phyloP scores from a whole-genome alignment of 2,888 invertebrate species.

The Cataglyphis cursor region DNA sequence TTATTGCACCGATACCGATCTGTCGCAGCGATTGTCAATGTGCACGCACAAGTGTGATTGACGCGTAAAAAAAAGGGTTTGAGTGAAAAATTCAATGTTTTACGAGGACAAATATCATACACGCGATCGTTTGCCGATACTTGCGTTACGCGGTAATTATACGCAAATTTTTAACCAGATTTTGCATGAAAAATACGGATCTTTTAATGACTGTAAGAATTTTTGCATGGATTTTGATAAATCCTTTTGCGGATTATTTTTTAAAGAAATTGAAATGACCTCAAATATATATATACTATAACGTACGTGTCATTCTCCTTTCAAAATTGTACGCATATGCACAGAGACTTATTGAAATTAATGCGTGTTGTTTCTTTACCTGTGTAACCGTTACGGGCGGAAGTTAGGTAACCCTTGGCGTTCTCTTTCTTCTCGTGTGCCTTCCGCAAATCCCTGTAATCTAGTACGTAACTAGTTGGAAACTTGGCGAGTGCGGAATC shows the following conservation, averaged over 20 bases:
- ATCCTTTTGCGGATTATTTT: not conserved
- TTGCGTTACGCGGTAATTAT: not conserved
- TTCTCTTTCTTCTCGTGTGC: conserved; percentile 33
- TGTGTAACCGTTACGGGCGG: not conserved
- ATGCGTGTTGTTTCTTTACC: conserved; percentile 35
- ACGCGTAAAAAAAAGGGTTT: conserved; percentile 32
- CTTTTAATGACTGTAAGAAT: too few relatives aligned
- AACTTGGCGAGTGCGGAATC: conserved; percentile 48
- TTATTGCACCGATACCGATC: conserved; percentile 41
- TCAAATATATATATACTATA: too few relatives aligned
- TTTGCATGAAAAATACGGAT: not conserved
- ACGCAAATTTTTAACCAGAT: not conserved
- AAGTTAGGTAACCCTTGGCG: conserved; percentile 17
- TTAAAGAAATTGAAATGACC: not conserved
- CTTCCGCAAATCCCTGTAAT: conserved; percentile 47
- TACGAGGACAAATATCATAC: not conserved
- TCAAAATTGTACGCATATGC: not conserved
- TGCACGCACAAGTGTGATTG: conserved; percentile 34
- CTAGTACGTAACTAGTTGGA: conserved; percentile 46
- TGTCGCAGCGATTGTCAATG: conserved; percentile 37
- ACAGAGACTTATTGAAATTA: conserved; percentile 33
- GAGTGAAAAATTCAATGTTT: conserved; percentile 20
- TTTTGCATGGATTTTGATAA: not conserved
- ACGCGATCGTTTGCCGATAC: not conserved
- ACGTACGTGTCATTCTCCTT: not conserved